Conservation (phyloP, 2,113 vertebrate genomes). For the Eubucco bourcierii region DNA sequence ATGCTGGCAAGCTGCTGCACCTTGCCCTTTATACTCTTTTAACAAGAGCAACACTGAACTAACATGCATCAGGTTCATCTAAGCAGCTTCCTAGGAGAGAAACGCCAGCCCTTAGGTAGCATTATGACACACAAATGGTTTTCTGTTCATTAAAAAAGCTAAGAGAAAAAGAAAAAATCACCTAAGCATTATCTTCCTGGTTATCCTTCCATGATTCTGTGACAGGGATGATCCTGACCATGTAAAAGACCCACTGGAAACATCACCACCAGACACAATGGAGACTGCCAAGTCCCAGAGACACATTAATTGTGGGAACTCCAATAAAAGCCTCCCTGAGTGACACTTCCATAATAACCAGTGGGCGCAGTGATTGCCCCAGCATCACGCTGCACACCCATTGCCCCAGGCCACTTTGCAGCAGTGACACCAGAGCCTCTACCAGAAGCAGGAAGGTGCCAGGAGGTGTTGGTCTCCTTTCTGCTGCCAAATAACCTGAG, state of each 20-base stretch:
- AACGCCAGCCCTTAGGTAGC: rapidly evolving
- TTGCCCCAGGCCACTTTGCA: neutral
- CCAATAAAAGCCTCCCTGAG: neutral
- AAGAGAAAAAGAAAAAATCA: neutral
- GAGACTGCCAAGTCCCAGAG: neutral
- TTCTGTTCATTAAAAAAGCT: neutral
- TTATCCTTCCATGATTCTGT: too few species aligned
- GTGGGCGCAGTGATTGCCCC: neutral
- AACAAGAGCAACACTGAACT: neutral
- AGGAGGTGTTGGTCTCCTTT: neutral
- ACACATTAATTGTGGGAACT: neutral
- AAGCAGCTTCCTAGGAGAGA: neutral
- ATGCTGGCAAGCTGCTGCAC: rapidly evolving
- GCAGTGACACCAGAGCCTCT: neutral
- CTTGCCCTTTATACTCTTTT: neutral
- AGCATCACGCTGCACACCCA: neutral
- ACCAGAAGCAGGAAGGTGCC: neutral
- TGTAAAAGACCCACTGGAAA: neutral
- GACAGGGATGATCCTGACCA: neutral
- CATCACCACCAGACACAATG: rapidly evolving
- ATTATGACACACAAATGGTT: neutral
- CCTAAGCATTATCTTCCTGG: too few species aligned
- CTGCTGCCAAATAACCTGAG: neutral
- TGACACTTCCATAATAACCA: neutral
- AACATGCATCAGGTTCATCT: neutral